These are phyloP conservation scores for Gallirallus australis DNA, from an alignment of 2,797 vertebrate genomes.

Conservation along the genomic window DNA sequence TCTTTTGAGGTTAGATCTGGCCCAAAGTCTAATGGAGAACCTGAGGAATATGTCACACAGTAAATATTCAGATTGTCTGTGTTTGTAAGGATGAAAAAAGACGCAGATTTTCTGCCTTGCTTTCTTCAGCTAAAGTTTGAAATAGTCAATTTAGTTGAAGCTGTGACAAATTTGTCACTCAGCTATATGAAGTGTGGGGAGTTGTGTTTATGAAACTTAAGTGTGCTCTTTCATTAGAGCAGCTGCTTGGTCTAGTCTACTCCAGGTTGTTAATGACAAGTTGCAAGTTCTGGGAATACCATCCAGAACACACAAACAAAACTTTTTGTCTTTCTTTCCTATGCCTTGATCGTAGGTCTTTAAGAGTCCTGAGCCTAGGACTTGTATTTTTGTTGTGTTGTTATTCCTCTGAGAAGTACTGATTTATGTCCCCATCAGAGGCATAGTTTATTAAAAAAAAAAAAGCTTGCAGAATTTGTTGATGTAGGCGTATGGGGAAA, in stretches of 20 bases:
- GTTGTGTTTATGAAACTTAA: neutral
- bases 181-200: neutral
- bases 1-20: neutral
- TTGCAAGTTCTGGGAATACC: neutral
- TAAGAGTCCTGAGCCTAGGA: neutral
- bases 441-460: neutral
- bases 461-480: neutral
- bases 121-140: neutral
- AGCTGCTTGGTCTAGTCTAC: neutral
- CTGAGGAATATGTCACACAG: neutral
- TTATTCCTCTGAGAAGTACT: neutral
- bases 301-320: neutral
- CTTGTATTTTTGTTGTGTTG: neutral
- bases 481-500: neutral
- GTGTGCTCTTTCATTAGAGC: neutral
- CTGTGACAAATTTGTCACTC: neutral
- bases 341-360: neutral
- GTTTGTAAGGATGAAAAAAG: neutral
- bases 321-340: neutral
- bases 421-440: neutral
- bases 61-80: neutral
- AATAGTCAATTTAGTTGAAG: neutral
- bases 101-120: neutral
- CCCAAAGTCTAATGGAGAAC: neutral
- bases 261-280: neutral